Evolutionary conservation across 2,888 invertebrate genomes (phyloP).

Genomic region (Drosophila paramelanica): DNA sequence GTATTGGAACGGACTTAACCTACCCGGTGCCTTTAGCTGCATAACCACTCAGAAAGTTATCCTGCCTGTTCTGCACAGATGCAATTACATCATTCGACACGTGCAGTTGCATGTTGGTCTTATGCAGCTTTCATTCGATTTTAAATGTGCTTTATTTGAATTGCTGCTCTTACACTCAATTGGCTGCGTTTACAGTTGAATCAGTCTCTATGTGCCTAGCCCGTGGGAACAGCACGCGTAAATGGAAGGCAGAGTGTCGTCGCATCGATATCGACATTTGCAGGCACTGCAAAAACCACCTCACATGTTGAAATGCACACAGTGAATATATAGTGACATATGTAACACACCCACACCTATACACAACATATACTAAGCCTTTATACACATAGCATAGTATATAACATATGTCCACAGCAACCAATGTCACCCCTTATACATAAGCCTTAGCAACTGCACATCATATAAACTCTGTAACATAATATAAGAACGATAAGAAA

Average conservation of each 20-base stretch:
- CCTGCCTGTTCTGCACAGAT: background rate
- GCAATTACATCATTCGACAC: slow-evolving; percentile 4
- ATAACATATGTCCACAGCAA: too few species aligned
- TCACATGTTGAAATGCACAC: background rate
- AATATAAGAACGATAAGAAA: too few species aligned
- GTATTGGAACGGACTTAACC: background rate
- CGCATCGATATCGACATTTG: slow-evolving; percentile 37
- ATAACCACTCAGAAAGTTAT: background rate
- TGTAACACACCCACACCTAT: too few species aligned
- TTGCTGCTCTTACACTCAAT: slow-evolving; percentile 65
- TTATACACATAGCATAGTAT: too few species aligned
- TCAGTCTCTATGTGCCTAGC: slow-evolving; percentile 55
- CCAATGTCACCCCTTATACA: too few species aligned
- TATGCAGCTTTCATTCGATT: slow-evolving; percentile 35
- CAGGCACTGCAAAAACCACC: slow-evolving; percentile 24
- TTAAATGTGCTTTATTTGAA: slow-evolving; percentile 53
- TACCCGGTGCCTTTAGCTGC: background rate
- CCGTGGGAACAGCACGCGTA: slow-evolving; percentile 46
- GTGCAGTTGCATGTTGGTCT: background rate
- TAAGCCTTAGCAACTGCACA: too few species aligned
- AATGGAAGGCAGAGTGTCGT: slow-evolving; percentile 14
- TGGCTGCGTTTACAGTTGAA: slow-evolving; percentile 71
- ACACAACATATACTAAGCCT: too few species aligned
- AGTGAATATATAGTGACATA: slow-evolving; percentile 4
- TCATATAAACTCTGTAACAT: too few species aligned